Evolutionary conservation across 2,113 vertebrate genomes (phyloP).

Genomic region (Petroica traversi): DNA sequence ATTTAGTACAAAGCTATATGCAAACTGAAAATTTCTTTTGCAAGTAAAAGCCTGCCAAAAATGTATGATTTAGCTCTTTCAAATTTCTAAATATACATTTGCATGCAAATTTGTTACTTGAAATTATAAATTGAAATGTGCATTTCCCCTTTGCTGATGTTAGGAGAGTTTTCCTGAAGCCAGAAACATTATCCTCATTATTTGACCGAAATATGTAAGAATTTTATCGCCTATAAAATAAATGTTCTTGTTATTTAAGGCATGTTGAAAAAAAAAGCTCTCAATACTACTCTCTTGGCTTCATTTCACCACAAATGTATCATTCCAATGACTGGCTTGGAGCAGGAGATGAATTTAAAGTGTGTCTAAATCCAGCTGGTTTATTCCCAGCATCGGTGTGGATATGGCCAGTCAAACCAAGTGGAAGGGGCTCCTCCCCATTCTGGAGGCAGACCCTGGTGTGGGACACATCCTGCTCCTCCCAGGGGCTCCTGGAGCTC

Average conservation of each 20-base stretch:
- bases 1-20: not conserved
- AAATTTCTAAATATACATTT: constrained; percentile 8
- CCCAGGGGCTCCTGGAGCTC: not conserved
- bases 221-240: not conserved
- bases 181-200: not conserved
- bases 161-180: not conserved
- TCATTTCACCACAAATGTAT: constrained; percentile 1
- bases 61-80: constrained; percentile 1
- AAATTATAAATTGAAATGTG: not conserved
- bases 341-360: constrained; percentile 46
- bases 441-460: not conserved
- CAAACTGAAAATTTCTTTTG: not conserved
- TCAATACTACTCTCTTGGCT: not conserved
- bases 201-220: not conserved
- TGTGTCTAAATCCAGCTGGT: constrained; percentile 11
- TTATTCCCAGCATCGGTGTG: not conserved
- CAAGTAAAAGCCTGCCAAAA: not conserved
- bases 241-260: not conserved
- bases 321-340: not conserved
- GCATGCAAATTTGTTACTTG: not conserved
- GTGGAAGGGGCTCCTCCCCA: accelerated
- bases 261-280: not conserved
- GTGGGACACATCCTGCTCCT: not conserved
- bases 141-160: not conserved
- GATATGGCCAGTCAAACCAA: accelerated